phyloP scores from a whole-genome alignment of 2,888 invertebrate species.

The Entomobrya multifasciata region DNA sequence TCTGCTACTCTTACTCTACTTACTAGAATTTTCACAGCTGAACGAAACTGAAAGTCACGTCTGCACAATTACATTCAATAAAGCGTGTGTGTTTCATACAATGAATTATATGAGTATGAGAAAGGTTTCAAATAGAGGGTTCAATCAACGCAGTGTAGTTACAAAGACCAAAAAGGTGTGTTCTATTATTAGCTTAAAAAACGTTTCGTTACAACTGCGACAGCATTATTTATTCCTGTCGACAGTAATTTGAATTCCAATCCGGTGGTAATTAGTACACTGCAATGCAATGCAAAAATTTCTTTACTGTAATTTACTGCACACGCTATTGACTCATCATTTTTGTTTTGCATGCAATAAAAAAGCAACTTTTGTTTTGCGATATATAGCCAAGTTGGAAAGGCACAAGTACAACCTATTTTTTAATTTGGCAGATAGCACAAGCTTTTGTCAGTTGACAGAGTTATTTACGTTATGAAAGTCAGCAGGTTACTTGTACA shows the following conservation, averaged over 20 bases:
- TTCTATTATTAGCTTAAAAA: conserved; percentile 1
- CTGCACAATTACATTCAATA: conserved; percentile 19
- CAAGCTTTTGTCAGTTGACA: conserved; percentile 3
- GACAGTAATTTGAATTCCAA: conserved; percentile 5
- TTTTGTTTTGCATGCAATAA: conserved; percentile 7
- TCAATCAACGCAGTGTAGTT: conserved; percentile 10
- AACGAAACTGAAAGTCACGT: conserved; percentile 45
- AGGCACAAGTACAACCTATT: too few relatives aligned
- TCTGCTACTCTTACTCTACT: neutral
- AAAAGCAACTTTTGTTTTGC: neutral
- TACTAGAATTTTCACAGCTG: conserved; percentile 17
- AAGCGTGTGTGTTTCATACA: too few relatives aligned
- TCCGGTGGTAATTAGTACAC: neutral
- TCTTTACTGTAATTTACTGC: neutral
- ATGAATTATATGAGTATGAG: too few relatives aligned
- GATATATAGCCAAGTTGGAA: too few relatives aligned
- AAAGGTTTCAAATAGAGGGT: conserved; percentile 1
- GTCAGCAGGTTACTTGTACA: conserved; percentile 32
- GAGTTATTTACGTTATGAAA: neutral
- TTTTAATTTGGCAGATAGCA: conserved; percentile 14
- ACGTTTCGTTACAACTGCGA: neutral
- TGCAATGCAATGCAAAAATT: neutral
- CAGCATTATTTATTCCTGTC: conserved; percentile 20
- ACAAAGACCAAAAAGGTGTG: neutral
- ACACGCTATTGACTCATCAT: too few relatives aligned